phyloP scores from a whole-genome alignment of 2,888 invertebrate genomes.

The Limnephilus auricula region DNA sequence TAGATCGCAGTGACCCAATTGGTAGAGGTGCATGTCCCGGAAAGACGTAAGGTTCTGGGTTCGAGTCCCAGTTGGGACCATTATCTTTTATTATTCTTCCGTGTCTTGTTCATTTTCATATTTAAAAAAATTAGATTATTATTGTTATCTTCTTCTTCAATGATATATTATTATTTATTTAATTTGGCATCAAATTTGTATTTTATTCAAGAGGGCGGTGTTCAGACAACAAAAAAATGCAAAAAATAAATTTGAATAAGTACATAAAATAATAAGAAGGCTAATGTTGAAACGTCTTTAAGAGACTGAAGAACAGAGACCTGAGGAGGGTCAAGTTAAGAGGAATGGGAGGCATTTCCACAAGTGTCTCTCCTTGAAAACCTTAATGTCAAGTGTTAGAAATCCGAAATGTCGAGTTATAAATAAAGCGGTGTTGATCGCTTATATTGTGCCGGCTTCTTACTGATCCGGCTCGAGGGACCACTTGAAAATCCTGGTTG shows the following conservation, averaged over 20 bases:
- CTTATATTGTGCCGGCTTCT: constrained; percentile 10
- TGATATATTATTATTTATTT: too few relatives aligned
- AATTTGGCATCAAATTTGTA: not conserved
- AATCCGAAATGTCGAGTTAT: constrained; percentile 19
- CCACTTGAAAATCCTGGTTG: not conserved
- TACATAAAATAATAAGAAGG: constrained; percentile 54
- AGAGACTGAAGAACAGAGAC: constrained; percentile 19
- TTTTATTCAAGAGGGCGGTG: not conserved
- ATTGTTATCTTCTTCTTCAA: too few relatives aligned
- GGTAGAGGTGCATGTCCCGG: too few relatives aligned
- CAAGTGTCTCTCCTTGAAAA: constrained; percentile 33
- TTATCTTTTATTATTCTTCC: too few relatives aligned
- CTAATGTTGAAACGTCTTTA: constrained; percentile 15
- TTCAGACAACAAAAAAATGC: constrained; percentile 48
- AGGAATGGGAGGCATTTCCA: constrained; percentile 44
- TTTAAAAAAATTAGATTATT: too few relatives aligned
- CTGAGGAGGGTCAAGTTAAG: constrained; percentile 52
- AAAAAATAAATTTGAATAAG: constrained; percentile 60
- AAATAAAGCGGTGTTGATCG: constrained; percentile 17
- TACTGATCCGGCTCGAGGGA: not conserved
- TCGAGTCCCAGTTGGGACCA: too few relatives aligned
- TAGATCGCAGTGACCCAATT: too few relatives aligned
- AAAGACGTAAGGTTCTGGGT: too few relatives aligned
- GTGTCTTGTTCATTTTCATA: too few relatives aligned
- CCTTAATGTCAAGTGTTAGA: constrained; percentile 28